A percentile compares a stretch with the other conserved stretches of the same genome.
Evolutionary conservation across 2,888 invertebrate genomes (phyloP).

Genomic region (Sinhomidia bicolor): DNA sequence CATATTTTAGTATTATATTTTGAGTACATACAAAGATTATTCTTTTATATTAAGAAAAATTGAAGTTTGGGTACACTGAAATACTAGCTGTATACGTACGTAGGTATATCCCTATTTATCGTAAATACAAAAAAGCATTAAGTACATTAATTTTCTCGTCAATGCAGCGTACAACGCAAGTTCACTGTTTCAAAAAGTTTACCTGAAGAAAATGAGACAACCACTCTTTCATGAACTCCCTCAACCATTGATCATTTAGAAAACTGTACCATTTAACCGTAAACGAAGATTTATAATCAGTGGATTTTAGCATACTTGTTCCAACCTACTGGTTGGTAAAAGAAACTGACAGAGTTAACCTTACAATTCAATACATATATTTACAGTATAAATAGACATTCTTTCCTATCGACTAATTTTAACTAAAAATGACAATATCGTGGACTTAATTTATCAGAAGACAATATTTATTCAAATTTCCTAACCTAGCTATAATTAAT

Average conservation of each 20-base stretch:
- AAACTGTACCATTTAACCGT: too few relatives aligned
- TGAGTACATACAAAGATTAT: neutral
- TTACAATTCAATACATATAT: neutral
- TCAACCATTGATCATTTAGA: too few relatives aligned
- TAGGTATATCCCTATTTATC: too few relatives aligned
- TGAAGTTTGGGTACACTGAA: neutral
- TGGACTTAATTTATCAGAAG: neutral
- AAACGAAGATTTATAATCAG: too few relatives aligned
- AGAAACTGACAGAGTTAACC: too few relatives aligned
- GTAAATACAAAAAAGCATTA: neutral
- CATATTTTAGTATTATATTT: neutral
- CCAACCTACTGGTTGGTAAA: neutral
- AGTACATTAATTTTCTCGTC: neutral
- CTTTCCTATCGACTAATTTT: neutral
- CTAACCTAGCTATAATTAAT: neutral
- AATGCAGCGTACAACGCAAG: neutral
- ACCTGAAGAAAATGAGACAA: neutral
- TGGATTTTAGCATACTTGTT: too few relatives aligned
- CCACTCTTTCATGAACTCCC: neutral
- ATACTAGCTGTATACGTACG: neutral
- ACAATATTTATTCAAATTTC: neutral
- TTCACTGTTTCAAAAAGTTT: neutral
- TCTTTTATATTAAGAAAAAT: neutral
- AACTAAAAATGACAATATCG: neutral
- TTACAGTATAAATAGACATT: slow-evolving; percentile 39